Evolutionary conservation across 2,888 invertebrate genomes (phyloP).

Genomic region (Nematopogon swammerdamellus): DNA sequence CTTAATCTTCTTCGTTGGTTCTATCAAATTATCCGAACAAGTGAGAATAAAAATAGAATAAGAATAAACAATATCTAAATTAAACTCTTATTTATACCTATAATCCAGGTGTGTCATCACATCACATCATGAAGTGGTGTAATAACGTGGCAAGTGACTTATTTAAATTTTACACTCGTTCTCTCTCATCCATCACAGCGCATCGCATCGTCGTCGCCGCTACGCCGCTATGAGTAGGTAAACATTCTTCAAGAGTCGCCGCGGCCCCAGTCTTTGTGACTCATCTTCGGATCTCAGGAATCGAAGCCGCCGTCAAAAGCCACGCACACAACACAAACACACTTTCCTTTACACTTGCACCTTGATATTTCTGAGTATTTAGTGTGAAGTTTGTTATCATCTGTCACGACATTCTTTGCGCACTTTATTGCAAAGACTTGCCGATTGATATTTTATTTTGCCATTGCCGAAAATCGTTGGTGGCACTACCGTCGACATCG

Average conservation of each 20-base stretch:
- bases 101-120: no score
- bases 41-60: no score
- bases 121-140: no score
- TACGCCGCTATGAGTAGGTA: not conserved
- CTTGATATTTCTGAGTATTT: not conserved
- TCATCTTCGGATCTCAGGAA: not conserved
- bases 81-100: no score
- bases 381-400: not conserved
- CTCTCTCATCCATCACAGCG: no score
- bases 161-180: not conserved
- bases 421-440: not conserved
- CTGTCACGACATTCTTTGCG: not conserved
- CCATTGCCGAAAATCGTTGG: not conserved
- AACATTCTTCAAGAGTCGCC: not conserved
- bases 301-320: not conserved
- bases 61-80: no score
- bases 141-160: not conserved
- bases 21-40: no score
- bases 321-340: not conserved
- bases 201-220: not conserved
- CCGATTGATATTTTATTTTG: not conserved
- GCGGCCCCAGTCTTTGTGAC: not conserved
- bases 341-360: not conserved
- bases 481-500: not conserved
- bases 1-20: no score